These are phyloP conservation scores for Brachyhypopomus occidentalis DNA, from an alignment of 2,113 vertebrate species.

Conservation along the genomic window DNA sequence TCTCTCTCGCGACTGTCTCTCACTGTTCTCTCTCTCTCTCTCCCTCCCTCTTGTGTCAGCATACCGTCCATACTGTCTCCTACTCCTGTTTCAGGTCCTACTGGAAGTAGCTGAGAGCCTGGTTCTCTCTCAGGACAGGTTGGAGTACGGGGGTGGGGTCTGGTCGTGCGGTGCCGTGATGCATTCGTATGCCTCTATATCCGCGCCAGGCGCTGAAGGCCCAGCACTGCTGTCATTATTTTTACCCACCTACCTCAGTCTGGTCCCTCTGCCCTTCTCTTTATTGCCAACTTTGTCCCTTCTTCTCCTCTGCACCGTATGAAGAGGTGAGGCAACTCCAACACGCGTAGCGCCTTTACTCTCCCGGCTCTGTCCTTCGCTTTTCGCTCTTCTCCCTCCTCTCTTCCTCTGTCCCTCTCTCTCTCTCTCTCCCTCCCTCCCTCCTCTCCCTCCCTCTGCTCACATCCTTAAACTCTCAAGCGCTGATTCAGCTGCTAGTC, in stretches of 20 bases:
- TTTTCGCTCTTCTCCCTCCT: constrained; percentile 49
- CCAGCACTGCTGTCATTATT: constrained; percentile 15
- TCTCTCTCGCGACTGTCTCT: too few species aligned
- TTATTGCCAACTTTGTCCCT: constrained; percentile 39
- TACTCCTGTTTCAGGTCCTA: constrained; percentile 67
- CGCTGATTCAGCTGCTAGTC: constrained; percentile 92
- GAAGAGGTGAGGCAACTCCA: constrained; percentile 46
- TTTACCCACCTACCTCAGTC: constrained; percentile 42
- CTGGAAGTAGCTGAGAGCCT: constrained; percentile 53
- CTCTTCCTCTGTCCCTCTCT: constrained; percentile 55
- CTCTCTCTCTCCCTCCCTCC: constrained; percentile 58
- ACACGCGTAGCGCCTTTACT: constrained; percentile 52
- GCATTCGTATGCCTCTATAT: constrained; percentile 43
- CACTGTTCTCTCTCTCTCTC: constrained; percentile 33
- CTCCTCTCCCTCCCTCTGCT: constrained; percentile 79
- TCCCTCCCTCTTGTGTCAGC: constrained; percentile 74
- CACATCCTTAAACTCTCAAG: constrained; percentile 91
- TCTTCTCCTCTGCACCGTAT: constrained; percentile 13
- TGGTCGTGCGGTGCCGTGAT: constrained; percentile 42
- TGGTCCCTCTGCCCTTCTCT: constrained; percentile 40
- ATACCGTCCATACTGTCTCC: constrained; percentile 64
- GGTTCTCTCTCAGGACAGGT: constrained; percentile 61
- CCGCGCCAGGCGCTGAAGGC: constrained; percentile 29
- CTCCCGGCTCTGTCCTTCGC: constrained; percentile 45
- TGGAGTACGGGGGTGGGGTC: constrained; percentile 51